phyloP scores from a whole-genome alignment of 2,888 invertebrate genomes.

The Sturmia bella region DNA sequence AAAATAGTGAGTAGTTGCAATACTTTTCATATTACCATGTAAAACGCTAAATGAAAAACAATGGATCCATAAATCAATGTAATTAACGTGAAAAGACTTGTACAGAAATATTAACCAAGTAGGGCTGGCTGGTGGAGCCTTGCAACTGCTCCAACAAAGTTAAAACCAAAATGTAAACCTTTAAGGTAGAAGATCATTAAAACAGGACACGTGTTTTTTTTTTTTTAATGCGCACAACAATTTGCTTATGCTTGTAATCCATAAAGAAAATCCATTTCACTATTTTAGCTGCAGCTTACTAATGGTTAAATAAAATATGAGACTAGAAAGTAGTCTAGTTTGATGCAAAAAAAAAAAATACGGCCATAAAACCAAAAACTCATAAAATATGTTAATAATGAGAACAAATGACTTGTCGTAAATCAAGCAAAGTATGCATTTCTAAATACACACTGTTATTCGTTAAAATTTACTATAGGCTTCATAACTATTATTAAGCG shows the following conservation, averaged over 20 bases:
- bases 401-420: neutral
- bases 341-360: constrained; percentile 5
- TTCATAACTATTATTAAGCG: too few relatives aligned
- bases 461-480: too few relatives aligned
- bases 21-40: constrained; percentile 60
- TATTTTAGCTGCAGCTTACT: constrained; percentile 22
- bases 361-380: neutral
- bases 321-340: constrained; percentile 23
- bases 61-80: constrained; percentile 96
- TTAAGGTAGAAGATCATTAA: constrained; percentile 64
- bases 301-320: constrained; percentile 38
- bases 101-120: constrained; percentile 49
- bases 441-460: too few relatives aligned
- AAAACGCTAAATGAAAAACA: constrained; percentile 85
- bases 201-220: constrained; percentile 67
- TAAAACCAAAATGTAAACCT: constrained; percentile 17
- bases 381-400: too few relatives aligned
- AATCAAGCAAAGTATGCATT: neutral
- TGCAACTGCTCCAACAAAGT: neutral
- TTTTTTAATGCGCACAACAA: constrained; percentile 43
- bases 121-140: constrained; percentile 42
- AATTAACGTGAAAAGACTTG: constrained; percentile 85
- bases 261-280: constrained; percentile 40
- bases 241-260: constrained; percentile 39
- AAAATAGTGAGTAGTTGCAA: constrained; percentile 24